Evolutionary conservation across 2,888 invertebrate species (phyloP).

Genomic region (Suillia variegata): DNA sequence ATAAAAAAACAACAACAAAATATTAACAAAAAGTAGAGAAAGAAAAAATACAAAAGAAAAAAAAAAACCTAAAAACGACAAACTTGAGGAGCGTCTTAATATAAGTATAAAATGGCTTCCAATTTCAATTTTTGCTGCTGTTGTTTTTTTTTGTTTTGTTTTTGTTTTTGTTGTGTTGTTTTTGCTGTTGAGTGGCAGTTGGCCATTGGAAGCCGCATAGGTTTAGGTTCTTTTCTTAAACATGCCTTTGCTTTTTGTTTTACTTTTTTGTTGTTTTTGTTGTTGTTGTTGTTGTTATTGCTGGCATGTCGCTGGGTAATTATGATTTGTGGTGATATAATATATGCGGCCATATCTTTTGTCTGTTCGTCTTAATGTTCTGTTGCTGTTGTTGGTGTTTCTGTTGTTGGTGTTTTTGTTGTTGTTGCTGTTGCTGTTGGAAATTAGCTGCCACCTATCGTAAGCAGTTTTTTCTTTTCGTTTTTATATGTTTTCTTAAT

Average conservation of each 20-base stretch:
- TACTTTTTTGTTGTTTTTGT: slow-evolving; percentile 12
- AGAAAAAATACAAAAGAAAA: slow-evolving; percentile 1
- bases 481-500: background rate
- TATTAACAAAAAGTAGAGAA: background rate
- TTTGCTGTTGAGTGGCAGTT: slow-evolving; percentile 17
- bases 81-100: background rate
- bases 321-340: slow-evolving; percentile 42
- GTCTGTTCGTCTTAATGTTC: slow-evolving; percentile 13
- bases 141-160: slow-evolving; percentile 9
- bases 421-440: slow-evolving; percentile 6
- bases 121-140: slow-evolving; percentile 25
- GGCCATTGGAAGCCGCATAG: background rate
- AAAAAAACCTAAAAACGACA: background rate
- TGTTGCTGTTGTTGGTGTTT: slow-evolving; percentile 18
- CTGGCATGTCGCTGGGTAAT: slow-evolving; percentile 37
- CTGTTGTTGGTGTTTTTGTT: too few species aligned
- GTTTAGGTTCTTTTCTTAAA: slow-evolving; percentile 4
- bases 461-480: slow-evolving; percentile 2
- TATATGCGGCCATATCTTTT: slow-evolving; percentile 25
- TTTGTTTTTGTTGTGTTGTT: slow-evolving; percentile 13
- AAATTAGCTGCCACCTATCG: slow-evolving; percentile 23
- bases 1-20: slow-evolving; percentile 5
- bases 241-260: background rate
- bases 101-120: slow-evolving; percentile 35
- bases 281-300: slow-evolving; percentile 20